Conservation (phyloP, 1,140 invertebrate species). For the Zaprionus taronus region DNA sequence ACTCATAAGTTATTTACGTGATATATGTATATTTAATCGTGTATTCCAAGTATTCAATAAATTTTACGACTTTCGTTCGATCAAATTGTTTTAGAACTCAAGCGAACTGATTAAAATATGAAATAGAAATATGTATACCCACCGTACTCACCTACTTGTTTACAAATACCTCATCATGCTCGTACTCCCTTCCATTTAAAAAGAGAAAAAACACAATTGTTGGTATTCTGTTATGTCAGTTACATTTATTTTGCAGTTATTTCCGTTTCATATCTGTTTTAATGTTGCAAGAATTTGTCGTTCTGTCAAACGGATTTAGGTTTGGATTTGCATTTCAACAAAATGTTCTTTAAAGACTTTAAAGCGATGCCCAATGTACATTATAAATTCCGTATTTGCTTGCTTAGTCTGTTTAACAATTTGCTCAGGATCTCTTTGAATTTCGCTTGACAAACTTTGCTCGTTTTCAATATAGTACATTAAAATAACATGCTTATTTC, state of each 20-base stretch:
- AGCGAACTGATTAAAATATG: background rate
- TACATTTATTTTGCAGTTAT: constrained; percentile 83
- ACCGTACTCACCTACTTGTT: background rate
- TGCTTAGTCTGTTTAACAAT: constrained; percentile 73
- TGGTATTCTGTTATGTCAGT: constrained; percentile 71
- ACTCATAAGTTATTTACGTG: constrained; percentile 48
- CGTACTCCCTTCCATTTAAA: background rate
- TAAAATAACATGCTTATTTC: constrained; percentile 42
- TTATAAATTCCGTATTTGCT: constrained; percentile 79
- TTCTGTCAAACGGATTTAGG: constrained; percentile 67
- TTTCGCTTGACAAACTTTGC: constrained; percentile 36
- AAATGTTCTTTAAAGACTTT: constrained; percentile 72
- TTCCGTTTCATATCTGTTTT: constrained; percentile 71
- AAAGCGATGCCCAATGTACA: constrained; percentile 79
- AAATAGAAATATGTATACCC: background rate
- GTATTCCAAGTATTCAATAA: constrained; percentile 49
- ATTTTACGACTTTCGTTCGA: constrained; percentile 2
- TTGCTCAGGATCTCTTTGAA: constrained; percentile 36
- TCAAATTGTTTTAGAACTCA: background rate
- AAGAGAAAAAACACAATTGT: constrained; percentile 12
- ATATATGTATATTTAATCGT: constrained; percentile 56
- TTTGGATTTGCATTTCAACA: constrained; percentile 72
- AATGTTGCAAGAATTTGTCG: constrained; percentile 68
- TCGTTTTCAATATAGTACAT: constrained; percentile 39
- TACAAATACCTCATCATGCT: background rate